Evolutionary conservation across 2,113 vertebrate species (phyloP), one percentile per base, ranked within the genome.

Genomic region (Oenanthe oenanthe): DNA sequence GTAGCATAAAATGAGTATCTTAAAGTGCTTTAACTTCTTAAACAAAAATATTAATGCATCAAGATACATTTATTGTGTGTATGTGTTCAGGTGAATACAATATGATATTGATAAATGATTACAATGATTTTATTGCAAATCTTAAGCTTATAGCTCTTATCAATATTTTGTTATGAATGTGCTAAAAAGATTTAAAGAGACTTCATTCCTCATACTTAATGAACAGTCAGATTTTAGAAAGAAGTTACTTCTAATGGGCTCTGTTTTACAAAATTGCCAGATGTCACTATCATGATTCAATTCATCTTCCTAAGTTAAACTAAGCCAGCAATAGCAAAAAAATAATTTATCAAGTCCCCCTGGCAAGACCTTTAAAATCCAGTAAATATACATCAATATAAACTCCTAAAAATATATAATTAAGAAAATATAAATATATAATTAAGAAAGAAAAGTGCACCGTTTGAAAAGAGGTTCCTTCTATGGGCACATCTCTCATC

Each of bases 21-120:
- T 88, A 77, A 95, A 91, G 58, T 87, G 74, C 36, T 31, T 82
- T 90, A 96, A 91, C 50, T 97, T 75, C 76, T 85, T 48, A 82
- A 92, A 74, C 24, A 95, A 96, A 96, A 96, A 91, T 90, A 77
- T 58, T 85, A 85, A 88, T 85, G 19, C 50, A 32, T 57, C 31
- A 83, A 72, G 28, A 34, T 42, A 6, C 7, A 38, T 42, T 10
- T 7, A n/a, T 58, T 43, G 26, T 56, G 21, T 86, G 3, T 28
- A 34, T 20, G 14, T 13, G 13, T 77, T 50, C 24, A 56, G 26
- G 14, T 80, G 6, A 36, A 58, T 62, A 29, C 20, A 85, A 61
- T 7, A 42, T 66, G 54, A 93, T 19, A 75, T 86, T 92, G 83
- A 97, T 93, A 89, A 96, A 95, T 95, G 53, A 85, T 57, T 73